Percentiles rank a stretch among this genome's conserved stretches.
phyloP scores from a whole-genome alignment of 2,888 invertebrate species.

The Trichopria drosophilae region DNA sequence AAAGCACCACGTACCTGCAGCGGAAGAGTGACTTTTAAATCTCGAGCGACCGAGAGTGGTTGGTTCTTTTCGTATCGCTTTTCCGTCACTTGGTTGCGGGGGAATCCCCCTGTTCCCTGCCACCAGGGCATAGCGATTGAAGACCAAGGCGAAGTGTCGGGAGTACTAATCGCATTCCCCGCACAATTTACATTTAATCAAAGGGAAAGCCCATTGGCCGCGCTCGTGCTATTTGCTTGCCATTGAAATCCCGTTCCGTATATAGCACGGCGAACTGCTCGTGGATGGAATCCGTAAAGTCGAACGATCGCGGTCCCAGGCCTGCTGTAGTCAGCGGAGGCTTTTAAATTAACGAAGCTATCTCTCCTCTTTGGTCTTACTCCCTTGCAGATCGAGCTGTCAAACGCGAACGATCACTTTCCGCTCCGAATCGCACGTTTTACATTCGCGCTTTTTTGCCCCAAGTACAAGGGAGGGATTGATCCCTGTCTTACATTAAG shows the following conservation, averaged over 20 bases:
- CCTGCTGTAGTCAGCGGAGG: conserved; percentile 31
- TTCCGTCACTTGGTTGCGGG: no score
- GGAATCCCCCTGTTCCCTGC: no score
- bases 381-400: conserved; percentile 14
- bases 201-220: conserved; percentile 56
- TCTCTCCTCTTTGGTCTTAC: conserved; percentile 21
- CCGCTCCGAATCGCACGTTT: conserved; percentile 18
- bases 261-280: conserved; percentile 31
- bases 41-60: no score
- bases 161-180: conserved; percentile 56
- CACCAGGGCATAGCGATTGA: no score
- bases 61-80: no score
- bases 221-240: conserved; percentile 55
- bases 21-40: no score
- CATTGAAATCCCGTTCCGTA: conserved; percentile 51
- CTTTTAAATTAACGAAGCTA: conserved; percentile 39
- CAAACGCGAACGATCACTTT: conserved; percentile 29
- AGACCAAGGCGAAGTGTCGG: no score
- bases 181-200: conserved; percentile 58
- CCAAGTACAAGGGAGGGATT: background rate
- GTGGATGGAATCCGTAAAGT: conserved; percentile 53
- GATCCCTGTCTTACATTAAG: background rate
- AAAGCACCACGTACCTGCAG: no score
- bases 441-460: no score
- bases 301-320: conserved; percentile 28